Percentiles rank a stretch among this genome's conserved stretches.
These are phyloP conservation scores for Corynorhinus townsendii DNA, from an alignment of 2,113 vertebrate species.

Conservation along the genomic window DNA sequence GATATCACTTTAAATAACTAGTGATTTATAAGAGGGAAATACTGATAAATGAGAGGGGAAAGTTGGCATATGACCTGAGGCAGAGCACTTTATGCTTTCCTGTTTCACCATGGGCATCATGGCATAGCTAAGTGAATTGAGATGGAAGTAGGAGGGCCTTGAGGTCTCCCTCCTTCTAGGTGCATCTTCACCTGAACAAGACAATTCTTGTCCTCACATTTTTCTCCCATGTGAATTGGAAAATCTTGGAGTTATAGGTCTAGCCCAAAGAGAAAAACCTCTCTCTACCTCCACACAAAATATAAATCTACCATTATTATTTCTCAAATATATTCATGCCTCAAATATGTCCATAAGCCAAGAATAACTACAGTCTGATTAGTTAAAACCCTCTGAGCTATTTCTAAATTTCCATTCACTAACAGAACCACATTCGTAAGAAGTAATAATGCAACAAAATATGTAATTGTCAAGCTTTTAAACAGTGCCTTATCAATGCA, in stretches of 20 bases:
- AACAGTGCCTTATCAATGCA: not conserved
- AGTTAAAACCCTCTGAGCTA: not conserved
- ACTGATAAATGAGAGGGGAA: not conserved
- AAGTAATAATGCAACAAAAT: not conserved
- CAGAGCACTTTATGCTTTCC: not conserved
- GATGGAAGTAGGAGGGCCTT: not conserved
- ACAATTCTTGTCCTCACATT: not conserved
- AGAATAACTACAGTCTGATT: not conserved
- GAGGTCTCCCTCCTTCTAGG: not conserved
- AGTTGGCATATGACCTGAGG: not conserved
- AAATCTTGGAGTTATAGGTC: not conserved
- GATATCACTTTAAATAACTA: not conserved
- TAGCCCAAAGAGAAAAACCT: not conserved
- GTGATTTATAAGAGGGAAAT: conserved; percentile 5
- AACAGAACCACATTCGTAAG: not conserved
- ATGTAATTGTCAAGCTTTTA: not conserved
- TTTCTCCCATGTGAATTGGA: not conserved
- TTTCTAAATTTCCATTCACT: not conserved
- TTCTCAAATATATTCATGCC: not conserved
- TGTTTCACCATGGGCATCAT: not conserved
- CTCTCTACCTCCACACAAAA: not conserved
- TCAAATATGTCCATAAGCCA: not conserved
- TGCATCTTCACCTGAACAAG: not conserved
- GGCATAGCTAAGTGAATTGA: not conserved
- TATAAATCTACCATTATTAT: not conserved